These are phyloP conservation scores for Pimephales promelas DNA, from an alignment of 2,113 vertebrate genomes.

Conservation along the genomic window DNA sequence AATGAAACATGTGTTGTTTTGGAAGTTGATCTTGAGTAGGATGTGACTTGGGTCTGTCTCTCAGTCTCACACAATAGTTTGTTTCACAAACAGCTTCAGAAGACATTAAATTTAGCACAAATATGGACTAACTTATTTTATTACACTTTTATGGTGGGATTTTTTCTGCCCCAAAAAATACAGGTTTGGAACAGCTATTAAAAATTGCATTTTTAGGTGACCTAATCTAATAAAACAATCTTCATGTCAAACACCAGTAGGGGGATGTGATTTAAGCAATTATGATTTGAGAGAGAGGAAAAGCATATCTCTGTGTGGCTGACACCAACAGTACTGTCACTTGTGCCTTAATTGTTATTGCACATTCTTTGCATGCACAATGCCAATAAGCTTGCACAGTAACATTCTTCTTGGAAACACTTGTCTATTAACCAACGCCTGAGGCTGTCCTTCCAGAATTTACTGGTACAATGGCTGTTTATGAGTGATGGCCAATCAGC, in stretches of 20 bases:
- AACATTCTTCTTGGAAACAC: neutral
- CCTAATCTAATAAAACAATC: neutral
- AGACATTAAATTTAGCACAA: too few species aligned
- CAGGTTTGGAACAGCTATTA: neutral
- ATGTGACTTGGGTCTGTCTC: neutral
- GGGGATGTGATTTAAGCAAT: constrained; percentile 33
- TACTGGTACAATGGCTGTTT: neutral
- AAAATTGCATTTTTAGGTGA: neutral
- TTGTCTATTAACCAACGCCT: neutral
- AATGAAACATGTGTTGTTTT: neutral
- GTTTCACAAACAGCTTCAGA: too few species aligned
- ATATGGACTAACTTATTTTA: too few species aligned
- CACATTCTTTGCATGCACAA: neutral
- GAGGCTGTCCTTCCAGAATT: neutral
- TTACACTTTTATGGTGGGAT: neutral
- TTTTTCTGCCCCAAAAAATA: neutral
- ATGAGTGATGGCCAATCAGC: constrained; percentile 7
- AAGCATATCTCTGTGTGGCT: constrained; percentile 22
- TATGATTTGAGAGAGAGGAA: constrained; percentile 18
- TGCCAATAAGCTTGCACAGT: neutral
- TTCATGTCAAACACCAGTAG: neutral
- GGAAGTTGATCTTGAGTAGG: neutral
- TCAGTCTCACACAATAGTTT: too few species aligned
- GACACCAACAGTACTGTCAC: constrained; percentile 15
- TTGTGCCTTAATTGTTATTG: neutral